phyloP scores from a whole-genome alignment of 2,113 vertebrate species.

The Pantherophis guttatus region DNA sequence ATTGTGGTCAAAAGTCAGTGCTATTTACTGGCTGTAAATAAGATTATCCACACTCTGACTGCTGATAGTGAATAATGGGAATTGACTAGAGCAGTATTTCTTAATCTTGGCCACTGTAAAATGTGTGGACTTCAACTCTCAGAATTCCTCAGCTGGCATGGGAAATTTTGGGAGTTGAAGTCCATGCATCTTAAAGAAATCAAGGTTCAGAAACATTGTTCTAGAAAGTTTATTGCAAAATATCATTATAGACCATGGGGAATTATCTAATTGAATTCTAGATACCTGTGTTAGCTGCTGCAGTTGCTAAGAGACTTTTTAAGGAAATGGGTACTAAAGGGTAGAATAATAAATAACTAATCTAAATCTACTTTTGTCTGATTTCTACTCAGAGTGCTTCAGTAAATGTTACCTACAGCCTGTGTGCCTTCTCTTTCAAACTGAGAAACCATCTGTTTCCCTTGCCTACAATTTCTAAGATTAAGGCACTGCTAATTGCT shows the following conservation, averaged over 20 bases:
- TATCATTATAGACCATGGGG: neutral
- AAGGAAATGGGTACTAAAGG: neutral
- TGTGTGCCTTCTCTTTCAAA: neutral
- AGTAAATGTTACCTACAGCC: neutral
- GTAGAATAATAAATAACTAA: neutral
- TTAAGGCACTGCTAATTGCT: neutral
- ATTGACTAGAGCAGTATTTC: neutral
- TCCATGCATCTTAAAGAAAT: neutral
- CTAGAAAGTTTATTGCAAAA: neutral
- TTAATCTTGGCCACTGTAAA: neutral
- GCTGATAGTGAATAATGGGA: neutral
- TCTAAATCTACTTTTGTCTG: neutral
- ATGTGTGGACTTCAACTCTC: neutral
- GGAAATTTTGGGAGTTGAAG: neutral
- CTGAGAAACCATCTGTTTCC: neutral
- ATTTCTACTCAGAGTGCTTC: neutral
- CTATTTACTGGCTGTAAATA: neutral
- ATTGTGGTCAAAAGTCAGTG: neutral
- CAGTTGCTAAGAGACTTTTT: constrained; percentile 3
- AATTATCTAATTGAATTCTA: neutral
- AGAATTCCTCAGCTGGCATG: neutral
- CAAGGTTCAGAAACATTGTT: neutral
- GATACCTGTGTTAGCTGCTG: constrained; percentile 1
- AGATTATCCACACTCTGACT: neutral
- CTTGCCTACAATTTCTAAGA: neutral